Evolutionary conservation across 2,888 invertebrate genomes (phyloP), one percentile per base, ranked within the genome.

Genomic region (Hemithea aestivaria): DNA sequence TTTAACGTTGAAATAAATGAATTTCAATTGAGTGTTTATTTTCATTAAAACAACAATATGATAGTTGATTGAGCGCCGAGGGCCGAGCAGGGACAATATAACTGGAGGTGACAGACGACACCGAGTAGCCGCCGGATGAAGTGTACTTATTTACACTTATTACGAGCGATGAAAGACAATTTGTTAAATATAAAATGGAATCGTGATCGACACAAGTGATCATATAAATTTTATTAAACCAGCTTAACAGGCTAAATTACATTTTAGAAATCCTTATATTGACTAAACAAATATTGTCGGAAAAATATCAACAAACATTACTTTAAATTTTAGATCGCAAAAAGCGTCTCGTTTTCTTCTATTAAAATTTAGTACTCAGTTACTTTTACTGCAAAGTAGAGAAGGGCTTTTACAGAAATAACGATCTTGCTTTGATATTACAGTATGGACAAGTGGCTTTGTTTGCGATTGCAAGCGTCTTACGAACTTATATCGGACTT

Each of bases 1-100:
- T 79, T 71, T 71, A 64, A 81, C 72, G 79, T 82, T 81, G 70
- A 75, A 83, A 81, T 84, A 84, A 82, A 84, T 72, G 56, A 66
- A 70, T 66, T 66, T 66, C 60, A 62, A 68, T 56, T 58, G 35
- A 44, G 7, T 50, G 44, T 53, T 43, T 30, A 20, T 39, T 56
- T 53, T 40, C 48, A 41, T 53, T 35, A 26, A 30, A 21, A 33
- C 30, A 10, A 23, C 22, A 8, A 16, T 23, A n/a, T 6, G 28
- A 24, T 23, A 25, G 21, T 12, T 32, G 28, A 27, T 41, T 35
- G 31, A 24, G 32, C 27, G 25, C 27, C 25, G 27, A 20, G 40
- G 16, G 16, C 16, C 16, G 16, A 5, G 16, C 16, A 16, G 3
- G 35, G 35, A 10, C 27, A 34, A 29, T 23, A 23, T 12, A 26